Conservation (phyloP, 1,140 invertebrate genomes). For the Trichogramma pretiosum region DNA sequence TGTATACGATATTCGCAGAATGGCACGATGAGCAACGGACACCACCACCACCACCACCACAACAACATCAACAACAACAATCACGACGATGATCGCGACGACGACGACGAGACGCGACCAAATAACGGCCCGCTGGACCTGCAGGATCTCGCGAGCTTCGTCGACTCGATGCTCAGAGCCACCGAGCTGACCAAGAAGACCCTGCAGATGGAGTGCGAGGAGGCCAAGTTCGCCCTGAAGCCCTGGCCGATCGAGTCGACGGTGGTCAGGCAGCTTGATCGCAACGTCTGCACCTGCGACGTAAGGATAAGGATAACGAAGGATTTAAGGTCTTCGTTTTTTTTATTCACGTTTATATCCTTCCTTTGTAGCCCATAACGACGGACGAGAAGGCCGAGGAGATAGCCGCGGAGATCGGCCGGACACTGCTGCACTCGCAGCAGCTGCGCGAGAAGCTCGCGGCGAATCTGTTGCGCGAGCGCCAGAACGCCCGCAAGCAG, state of each 20-base stretch:
- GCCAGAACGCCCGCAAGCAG: neutral
- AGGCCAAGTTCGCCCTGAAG: constrained; percentile 33
- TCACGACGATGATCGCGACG: too few species aligned
- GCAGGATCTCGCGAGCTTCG: constrained; percentile 25
- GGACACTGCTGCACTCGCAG: constrained; percentile 29
- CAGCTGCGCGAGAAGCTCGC: constrained; percentile 22
- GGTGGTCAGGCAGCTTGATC: constrained; percentile 21
- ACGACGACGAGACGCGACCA: too few species aligned
- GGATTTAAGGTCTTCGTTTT: constrained; percentile 6
- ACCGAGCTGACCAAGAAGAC: constrained; percentile 30
- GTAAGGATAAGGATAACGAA: constrained; percentile 24
- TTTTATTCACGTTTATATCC: too few species aligned
- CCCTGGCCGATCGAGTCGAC: constrained; percentile 31
- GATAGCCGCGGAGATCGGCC: constrained; percentile 30
- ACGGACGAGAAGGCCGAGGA: constrained; percentile 22
- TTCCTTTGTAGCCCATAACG: constrained; percentile 6
- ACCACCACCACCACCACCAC: too few species aligned
- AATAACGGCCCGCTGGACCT: too few species aligned
- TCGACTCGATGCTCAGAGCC: constrained; percentile 21
- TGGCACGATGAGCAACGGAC: too few species aligned
- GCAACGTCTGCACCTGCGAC: constrained; percentile 29
- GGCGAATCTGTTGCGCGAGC: constrained; percentile 6
- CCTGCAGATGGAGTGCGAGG: constrained; percentile 31
- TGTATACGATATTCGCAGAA: too few species aligned
- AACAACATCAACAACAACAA: too few species aligned